These are phyloP conservation scores for Ianthella basta DNA, from an alignment of 37 sponge, comb jelly and placozoan genomes.

Conservation along the genomic window DNA sequence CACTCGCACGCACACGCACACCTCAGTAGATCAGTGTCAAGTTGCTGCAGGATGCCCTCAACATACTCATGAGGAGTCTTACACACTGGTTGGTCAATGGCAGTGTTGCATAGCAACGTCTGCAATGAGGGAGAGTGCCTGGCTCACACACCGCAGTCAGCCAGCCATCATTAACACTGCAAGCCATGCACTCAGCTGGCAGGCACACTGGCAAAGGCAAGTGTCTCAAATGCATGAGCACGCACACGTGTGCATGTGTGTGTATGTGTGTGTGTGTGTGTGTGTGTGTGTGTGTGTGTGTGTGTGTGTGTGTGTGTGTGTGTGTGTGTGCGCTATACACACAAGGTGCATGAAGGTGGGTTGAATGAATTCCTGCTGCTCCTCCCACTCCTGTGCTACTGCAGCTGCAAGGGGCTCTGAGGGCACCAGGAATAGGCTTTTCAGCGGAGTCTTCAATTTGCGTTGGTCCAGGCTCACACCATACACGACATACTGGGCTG, in stretches of 20 bases:
- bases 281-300: neutral
- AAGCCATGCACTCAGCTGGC: no score
- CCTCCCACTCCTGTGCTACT: constrained; percentile 79
- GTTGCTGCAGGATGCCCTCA: constrained; percentile 22
- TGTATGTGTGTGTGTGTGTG: constrained; percentile 6
- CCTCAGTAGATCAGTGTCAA: constrained; percentile 74
- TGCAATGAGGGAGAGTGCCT: neutral
- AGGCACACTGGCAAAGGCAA: no score
- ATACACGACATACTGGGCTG: neutral
- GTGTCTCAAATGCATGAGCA: no score
- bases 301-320: neutral
- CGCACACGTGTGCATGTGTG: neutral
- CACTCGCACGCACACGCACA: constrained; percentile 20
- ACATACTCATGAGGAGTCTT: neutral
- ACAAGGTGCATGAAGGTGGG: constrained; percentile 83
- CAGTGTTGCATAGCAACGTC: constrained; percentile 83
- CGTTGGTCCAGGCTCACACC: constrained; percentile 24
- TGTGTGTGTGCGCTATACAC: constrained; percentile 24
- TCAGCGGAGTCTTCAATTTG: constrained; percentile 63
- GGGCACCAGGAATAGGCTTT: constrained; percentile 57
- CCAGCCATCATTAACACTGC: no score
- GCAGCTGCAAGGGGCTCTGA: constrained; percentile 72
- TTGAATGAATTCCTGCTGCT: constrained; percentile 49
- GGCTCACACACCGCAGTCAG: no score
- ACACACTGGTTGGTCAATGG: constrained; percentile 52